These are phyloP conservation scores for Dromococcyx pavoninus DNA, from an alignment of 2,797 vertebrate genomes.

Conservation along the genomic window DNA sequence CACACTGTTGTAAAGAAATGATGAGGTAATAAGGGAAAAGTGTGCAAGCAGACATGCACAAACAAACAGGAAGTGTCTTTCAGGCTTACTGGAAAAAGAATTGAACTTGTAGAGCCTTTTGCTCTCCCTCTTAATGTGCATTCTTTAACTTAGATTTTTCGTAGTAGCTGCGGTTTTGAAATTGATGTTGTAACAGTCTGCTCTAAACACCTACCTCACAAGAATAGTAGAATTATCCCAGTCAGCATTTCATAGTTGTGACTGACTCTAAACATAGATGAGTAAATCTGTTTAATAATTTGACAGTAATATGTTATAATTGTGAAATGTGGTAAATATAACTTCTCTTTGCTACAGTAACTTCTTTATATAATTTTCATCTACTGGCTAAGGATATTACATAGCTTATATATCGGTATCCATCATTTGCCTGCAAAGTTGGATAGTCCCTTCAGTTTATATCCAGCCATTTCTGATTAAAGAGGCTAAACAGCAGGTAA, in stretches of 20 bases:
- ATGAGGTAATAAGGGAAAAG: conserved; percentile 71
- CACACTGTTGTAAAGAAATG: conserved; percentile 64
- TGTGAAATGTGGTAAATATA: conserved; percentile 36
- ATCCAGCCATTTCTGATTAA: conserved; percentile 4
- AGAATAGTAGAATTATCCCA: conserved; percentile 1
- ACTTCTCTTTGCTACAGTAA: conserved; percentile 31
- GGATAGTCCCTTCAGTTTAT: conserved; percentile 57
- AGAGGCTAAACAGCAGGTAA: neutral
- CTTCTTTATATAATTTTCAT: conserved; percentile 7
- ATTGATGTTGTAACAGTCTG: neutral
- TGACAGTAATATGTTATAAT: conserved; percentile 14
- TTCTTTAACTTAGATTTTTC: neutral
- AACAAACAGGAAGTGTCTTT: conserved; percentile 13
- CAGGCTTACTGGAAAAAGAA: neutral
- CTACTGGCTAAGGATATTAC: conserved; percentile 45
- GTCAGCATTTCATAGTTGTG: neutral
- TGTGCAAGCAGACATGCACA: neutral
- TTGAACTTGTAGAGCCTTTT: conserved; percentile 15
- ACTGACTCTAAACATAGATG: conserved; percentile 32
- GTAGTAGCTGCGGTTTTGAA: conserved; percentile 21
- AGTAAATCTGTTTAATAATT: conserved; percentile 29
- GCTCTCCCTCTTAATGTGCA: neutral
- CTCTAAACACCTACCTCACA: conserved; percentile 3
- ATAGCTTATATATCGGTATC: conserved; percentile 57
- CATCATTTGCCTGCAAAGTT: conserved; percentile 73